These are phyloP conservation scores for Synanthedon myopaeformis DNA, from an alignment of 2,888 invertebrate genomes.

Conservation along the genomic window DNA sequence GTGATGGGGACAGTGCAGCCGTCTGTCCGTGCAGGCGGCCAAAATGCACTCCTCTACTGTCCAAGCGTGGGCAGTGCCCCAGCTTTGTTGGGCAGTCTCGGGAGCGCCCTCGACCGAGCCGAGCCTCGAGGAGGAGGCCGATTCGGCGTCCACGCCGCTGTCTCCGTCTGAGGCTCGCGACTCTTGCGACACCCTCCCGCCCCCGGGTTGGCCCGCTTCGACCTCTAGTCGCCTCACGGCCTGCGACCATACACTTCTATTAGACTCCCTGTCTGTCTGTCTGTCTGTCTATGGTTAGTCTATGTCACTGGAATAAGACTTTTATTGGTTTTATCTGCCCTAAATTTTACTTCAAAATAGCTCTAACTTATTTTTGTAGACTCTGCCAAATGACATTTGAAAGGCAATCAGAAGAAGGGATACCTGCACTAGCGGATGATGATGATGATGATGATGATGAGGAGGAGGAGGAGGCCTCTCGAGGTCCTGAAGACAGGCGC, in stretches of 20 bases:
- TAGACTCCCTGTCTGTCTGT: neutral
- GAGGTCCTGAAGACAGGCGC: slow-evolving; percentile 76
- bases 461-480: neutral
- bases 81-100: slow-evolving; percentile 73
- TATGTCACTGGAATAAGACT: too few relatives aligned
- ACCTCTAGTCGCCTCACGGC: slow-evolving; percentile 39
- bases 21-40: slow-evolving; percentile 77
- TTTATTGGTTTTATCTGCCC: too few relatives aligned
- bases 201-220: slow-evolving; percentile 24
- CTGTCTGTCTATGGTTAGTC: neutral
- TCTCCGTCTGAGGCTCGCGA: slow-evolving; percentile 86
- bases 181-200: slow-evolving; percentile 73
- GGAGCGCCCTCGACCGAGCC: slow-evolving; percentile 84
- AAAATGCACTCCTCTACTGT: slow-evolving; percentile 97
- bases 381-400: too few relatives aligned
- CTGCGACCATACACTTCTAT: slow-evolving; percentile 13
- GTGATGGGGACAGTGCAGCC: slow-evolving; percentile 83
- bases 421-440: slow-evolving; percentile 18
- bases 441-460: slow-evolving; percentile 3
- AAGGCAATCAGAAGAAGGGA: too few relatives aligned
- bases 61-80: slow-evolving; percentile 78
- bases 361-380: too few relatives aligned
- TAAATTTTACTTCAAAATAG: too few relatives aligned
- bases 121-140: slow-evolving; percentile 81
- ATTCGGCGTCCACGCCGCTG: slow-evolving; percentile 89